Conservation (phyloP, 2,888 invertebrate species). For the Pyrrhosoma nymphula region DNA sequence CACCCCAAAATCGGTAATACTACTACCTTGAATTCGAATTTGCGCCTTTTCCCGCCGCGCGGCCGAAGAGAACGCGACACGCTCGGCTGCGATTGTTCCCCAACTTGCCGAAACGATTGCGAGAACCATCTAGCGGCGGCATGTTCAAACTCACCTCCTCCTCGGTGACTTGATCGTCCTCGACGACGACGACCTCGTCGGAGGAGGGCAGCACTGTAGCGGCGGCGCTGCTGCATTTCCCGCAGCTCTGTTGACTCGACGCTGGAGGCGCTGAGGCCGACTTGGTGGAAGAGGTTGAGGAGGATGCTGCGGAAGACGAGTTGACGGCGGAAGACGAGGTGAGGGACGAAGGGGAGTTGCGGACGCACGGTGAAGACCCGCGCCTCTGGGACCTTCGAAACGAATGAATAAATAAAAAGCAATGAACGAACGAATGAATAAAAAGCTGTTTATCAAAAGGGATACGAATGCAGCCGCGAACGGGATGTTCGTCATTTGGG, state of each 20-base stretch:
- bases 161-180: slow-evolving; percentile 51
- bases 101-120: not conserved
- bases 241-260: not conserved
- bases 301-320: slow-evolving; percentile 20
- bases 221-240: not conserved
- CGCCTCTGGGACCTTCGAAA: slow-evolving; percentile 35
- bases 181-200: not conserved
- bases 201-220: not conserved
- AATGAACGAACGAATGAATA: not conserved
- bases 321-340: slow-evolving; percentile 22
- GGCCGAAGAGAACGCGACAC: no score
- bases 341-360: slow-evolving; percentile 38
- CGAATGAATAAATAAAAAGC: not conserved
- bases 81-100: not conserved
- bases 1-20: no score
- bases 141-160: slow-evolving; percentile 8
- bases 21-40: no score
- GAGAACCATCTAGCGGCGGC: not conserved
- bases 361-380: slow-evolving; percentile 49
- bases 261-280: not conserved
- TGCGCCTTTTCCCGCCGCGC: not conserved
- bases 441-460: not conserved
- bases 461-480: not conserved
- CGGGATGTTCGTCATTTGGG: slow-evolving; percentile 18
- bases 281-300: not conserved